These are phyloP conservation scores for Decapterus maruadsi DNA, from an alignment of 2,797 vertebrate species.

Conservation along the genomic window DNA sequence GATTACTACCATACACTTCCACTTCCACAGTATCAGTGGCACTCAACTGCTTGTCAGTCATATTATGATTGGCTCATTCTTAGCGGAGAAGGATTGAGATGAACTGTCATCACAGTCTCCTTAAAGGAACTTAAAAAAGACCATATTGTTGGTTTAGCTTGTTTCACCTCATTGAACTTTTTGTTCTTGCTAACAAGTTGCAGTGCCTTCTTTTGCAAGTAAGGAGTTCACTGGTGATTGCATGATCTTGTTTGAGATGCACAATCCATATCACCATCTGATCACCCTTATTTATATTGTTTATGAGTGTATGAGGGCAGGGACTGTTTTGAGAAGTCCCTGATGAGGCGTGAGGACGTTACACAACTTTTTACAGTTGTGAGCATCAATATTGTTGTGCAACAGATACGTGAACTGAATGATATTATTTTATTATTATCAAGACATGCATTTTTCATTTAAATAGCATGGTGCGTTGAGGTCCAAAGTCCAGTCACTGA, in stretches of 20 bases:
- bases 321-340: conserved; percentile 9
- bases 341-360: not conserved
- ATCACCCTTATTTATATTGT: conserved; percentile 14
- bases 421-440: not conserved
- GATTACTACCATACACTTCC: not conserved
- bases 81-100: not conserved
- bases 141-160: not conserved
- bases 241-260: not conserved
- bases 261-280: conserved; percentile 18
- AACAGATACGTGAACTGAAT: not conserved
- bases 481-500: not conserved
- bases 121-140: not conserved
- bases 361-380: not conserved
- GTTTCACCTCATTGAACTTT: not conserved
- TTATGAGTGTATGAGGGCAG: conserved; percentile 8
- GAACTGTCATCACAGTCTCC: not conserved
- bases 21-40: not conserved
- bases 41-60: not conserved
- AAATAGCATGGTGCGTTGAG: not conserved
- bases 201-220: not conserved
- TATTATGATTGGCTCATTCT: not conserved
- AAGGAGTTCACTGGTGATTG: not conserved
- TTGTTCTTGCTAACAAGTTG: not conserved
- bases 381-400: not conserved
- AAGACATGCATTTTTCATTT: conserved; percentile 14